Evolutionary conservation across 2,888 invertebrate species (phyloP).

Genomic region (Amorpha juglandis): DNA sequence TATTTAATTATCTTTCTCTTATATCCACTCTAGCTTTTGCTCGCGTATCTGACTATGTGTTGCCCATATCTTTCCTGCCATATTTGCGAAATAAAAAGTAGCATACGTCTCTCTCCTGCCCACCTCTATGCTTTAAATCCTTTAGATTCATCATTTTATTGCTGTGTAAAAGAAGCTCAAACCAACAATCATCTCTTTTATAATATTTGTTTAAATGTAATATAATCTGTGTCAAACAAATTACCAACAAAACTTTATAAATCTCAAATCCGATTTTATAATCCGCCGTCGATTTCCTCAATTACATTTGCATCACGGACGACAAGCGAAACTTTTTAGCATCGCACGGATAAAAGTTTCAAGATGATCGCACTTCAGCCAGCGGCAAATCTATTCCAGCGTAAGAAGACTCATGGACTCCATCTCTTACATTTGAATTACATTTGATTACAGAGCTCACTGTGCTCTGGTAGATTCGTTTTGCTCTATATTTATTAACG

Average conservation of each 20-base stretch:
- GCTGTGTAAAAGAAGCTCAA: too few species aligned
- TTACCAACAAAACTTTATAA: background rate
- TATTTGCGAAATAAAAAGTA: too few species aligned
- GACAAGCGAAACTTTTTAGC: slow-evolving; percentile 26
- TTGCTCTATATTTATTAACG: slow-evolving; percentile 64
- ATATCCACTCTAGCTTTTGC: too few species aligned
- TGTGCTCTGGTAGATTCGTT: slow-evolving; percentile 37
- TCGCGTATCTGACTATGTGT: too few species aligned
- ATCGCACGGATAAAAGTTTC: slow-evolving; percentile 60
- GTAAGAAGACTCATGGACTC: slow-evolving; percentile 41
- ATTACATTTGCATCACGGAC: slow-evolving; percentile 19
- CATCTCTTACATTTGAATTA: slow-evolving; percentile 26
- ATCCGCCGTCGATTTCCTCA: slow-evolving; percentile 15
- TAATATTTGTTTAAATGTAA: too few species aligned
- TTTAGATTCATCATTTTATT: too few species aligned
- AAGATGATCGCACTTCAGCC: slow-evolving; percentile 58
- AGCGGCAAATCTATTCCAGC: slow-evolving; percentile 53
- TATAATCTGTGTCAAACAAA: background rate
- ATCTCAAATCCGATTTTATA: slow-evolving; percentile 8
- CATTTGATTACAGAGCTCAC: slow-evolving; percentile 12
- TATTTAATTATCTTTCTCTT: too few species aligned
- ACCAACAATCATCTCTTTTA: too few species aligned
- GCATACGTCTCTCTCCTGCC: too few species aligned
- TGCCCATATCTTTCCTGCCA: too few species aligned
- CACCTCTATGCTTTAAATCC: too few species aligned